A percentile compares a stretch with the other conserved stretches of the same genome.
Conservation (phyloP, 2,888 invertebrate species). For the Drosophila affinis region DNA sequence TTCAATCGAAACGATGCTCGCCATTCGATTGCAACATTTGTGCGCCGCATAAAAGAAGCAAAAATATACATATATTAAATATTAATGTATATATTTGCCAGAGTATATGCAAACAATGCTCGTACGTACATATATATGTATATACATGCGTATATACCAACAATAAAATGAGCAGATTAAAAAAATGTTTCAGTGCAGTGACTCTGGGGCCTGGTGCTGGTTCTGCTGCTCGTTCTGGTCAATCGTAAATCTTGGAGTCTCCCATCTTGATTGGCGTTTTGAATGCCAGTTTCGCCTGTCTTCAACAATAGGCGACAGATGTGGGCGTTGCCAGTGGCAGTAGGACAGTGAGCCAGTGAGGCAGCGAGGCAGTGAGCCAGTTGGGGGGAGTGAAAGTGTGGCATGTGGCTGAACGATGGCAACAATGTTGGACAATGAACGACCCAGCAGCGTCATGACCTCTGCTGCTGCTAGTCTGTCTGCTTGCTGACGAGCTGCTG, state of each 20-base stretch:
- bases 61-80: neutral
- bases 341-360: too few relatives aligned
- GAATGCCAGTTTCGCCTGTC: constrained; percentile 62
- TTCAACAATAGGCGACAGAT: constrained; percentile 54
- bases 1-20: constrained; percentile 13
- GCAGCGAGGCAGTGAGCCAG: too few relatives aligned
- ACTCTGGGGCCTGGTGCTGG: constrained; percentile 5
- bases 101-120: neutral
- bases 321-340: constrained; percentile 40
- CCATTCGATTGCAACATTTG: neutral
- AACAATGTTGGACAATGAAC: constrained; percentile 62
- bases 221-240: constrained; percentile 41
- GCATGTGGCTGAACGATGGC: constrained; percentile 25
- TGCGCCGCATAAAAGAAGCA: neutral
- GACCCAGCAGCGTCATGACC: constrained; percentile 57
- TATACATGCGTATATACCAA: neutral
- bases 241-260: constrained; percentile 65
- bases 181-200: constrained; percentile 11
- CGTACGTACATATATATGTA: neutral
- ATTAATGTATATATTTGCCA: neutral
- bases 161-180: constrained; percentile 14
- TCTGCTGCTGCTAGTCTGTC: constrained; percentile 37
- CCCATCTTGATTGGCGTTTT: constrained; percentile 61
- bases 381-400: constrained; percentile 8
- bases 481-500: constrained; percentile 47